Conservation (phyloP, 2,113 vertebrate genomes). For the Arothron firmamentum region DNA sequence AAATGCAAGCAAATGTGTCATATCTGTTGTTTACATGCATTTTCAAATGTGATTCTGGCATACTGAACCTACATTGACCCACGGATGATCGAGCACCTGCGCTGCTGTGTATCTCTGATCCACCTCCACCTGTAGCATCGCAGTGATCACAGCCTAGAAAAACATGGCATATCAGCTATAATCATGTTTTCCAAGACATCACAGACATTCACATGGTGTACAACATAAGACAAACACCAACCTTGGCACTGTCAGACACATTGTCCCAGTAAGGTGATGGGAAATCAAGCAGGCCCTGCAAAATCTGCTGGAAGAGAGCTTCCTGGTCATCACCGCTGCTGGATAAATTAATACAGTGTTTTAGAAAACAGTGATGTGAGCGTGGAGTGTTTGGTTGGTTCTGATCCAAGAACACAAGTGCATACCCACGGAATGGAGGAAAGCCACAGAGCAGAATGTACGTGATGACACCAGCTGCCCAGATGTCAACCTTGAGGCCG, state of each 20-base stretch:
- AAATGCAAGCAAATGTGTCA: slow-evolving; percentile 15
- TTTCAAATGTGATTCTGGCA: neutral
- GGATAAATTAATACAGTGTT: slow-evolving; percentile 11
- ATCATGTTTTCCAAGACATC: neutral
- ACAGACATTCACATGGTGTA: slow-evolving; percentile 5
- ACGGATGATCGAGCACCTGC: slow-evolving; percentile 92
- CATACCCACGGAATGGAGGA: slow-evolving; percentile 94
- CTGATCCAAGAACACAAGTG: slow-evolving; percentile 1
- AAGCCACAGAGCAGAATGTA: slow-evolving; percentile 97
- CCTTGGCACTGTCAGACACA: slow-evolving; percentile 92
- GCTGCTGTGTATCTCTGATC: slow-evolving; percentile 88
- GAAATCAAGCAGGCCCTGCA: slow-evolving; percentile 89
- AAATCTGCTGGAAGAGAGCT: slow-evolving; percentile 91
- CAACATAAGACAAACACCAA: slow-evolving; percentile 39
- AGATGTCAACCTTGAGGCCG: slow-evolving; percentile 96
- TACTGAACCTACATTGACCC: slow-evolving; percentile 91
- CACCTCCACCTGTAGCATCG: slow-evolving; percentile 90
- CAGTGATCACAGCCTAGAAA: slow-evolving; percentile 87
- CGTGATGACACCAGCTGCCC: slow-evolving; percentile 96
- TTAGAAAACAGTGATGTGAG: no score
- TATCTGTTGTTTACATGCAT: neutral
- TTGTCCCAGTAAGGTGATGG: slow-evolving; percentile 93
- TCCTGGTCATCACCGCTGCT: slow-evolving; percentile 91
- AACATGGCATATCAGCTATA: neutral
- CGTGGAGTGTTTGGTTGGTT: no score